Evolutionary conservation across 2,113 vertebrate genomes (phyloP).

Genomic region (Chinchilla lanigera): DNA sequence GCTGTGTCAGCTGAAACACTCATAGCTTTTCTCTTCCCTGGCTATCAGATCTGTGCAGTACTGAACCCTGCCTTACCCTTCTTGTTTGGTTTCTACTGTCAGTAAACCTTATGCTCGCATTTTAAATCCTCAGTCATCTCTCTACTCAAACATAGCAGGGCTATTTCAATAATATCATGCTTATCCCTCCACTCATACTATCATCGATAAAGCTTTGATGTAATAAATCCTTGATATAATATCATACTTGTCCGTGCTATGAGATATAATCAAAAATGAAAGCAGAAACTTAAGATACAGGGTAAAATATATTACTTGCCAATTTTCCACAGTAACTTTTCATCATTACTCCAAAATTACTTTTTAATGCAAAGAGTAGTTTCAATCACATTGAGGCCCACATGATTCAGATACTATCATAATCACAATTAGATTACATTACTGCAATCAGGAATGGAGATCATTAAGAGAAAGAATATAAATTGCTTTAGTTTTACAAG

Average conservation of each 20-base stretch:
- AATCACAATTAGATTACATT: constrained; percentile 99
- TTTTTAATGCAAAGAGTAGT: constrained; percentile 99
- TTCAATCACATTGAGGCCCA: constrained; percentile 99
- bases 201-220: constrained; percentile 89
- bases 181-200: constrained; percentile 85
- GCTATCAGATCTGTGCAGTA: constrained; percentile 76
- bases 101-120: constrained; percentile 73
- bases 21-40: constrained; percentile 62
- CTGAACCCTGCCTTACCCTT: constrained; percentile 46
- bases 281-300: constrained; percentile 91
- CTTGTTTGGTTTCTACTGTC: constrained; percentile 67
- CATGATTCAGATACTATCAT: constrained; percentile 99
- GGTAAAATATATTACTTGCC: constrained; percentile 98
- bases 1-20: constrained; percentile 81
- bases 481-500: constrained; percentile 99
- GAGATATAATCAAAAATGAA: constrained; percentile 92
- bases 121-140: constrained; percentile 83
- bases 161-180: constrained; percentile 84
- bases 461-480: constrained; percentile 99
- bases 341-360: constrained; percentile 99
- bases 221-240: constrained; percentile 90
- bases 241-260: constrained; percentile 88
- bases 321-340: constrained; percentile 99
- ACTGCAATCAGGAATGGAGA: constrained; percentile 99
- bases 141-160: constrained; percentile 81